Evolutionary conservation across 2,888 invertebrate species (phyloP).

Genomic region (Calameuta pallipes): DNA sequence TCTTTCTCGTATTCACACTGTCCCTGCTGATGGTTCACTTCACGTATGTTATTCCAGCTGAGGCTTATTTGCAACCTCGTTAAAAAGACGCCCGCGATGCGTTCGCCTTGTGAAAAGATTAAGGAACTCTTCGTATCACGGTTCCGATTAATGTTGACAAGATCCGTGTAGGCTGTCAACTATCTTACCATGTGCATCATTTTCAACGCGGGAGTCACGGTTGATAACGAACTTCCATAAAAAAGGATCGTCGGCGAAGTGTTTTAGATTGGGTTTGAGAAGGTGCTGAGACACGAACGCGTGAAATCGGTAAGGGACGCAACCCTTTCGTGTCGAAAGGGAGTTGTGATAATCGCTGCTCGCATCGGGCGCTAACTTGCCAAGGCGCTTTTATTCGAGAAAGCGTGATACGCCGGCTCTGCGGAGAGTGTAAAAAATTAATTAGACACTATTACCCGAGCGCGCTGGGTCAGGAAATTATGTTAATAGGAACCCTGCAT

Average conservation of each 20-base stretch:
- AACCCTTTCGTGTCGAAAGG: neutral
- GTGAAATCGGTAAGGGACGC: neutral
- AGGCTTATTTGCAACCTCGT: neutral
- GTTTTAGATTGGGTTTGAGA: neutral
- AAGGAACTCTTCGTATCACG: neutral
- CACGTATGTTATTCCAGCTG: neutral
- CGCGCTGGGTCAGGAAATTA: conserved; percentile 2
- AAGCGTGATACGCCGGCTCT: conserved; percentile 1
- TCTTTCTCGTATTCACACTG: neutral
- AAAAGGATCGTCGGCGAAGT: neutral
- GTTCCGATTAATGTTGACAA: neutral
- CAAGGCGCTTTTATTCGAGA: neutral
- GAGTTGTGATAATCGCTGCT: neutral
- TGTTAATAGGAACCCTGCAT: neutral
- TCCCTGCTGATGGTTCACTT: neutral
- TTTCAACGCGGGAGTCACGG: neutral
- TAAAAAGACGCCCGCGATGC: neutral
- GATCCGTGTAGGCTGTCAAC: neutral
- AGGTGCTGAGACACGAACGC: neutral
- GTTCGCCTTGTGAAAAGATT: neutral
- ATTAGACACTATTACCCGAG: neutral
- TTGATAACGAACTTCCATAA: neutral
- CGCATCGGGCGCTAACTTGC: neutral
- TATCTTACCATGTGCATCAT: neutral
- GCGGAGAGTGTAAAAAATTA: conserved; percentile 2